Evolutionary conservation across 1,140 invertebrate species (phyloP), one percentile per base, ranked within the genome.

Genomic region (Druon quercuslanigerum): DNA sequence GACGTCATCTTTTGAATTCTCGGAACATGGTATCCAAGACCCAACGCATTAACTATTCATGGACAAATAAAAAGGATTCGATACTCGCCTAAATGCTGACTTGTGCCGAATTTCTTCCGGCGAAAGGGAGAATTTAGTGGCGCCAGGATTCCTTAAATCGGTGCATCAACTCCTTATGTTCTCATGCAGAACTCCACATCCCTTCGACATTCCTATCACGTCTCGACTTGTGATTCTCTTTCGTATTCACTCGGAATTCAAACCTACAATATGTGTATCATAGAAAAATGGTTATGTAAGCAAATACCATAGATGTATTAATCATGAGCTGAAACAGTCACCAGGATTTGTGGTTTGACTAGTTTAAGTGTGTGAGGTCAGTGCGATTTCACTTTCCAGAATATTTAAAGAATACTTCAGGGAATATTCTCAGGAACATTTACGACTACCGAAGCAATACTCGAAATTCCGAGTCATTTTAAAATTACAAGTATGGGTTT

Each of bases 281-380:
- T 12, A 51, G 71, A 78, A 74, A 79, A 82, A 75, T 76, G 77
- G 76, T 72, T 76, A 78, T 72, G 54, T 50, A 51, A 70, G 71
- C 71, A 66, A 79, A 60, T 75, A 73, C 73, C n/a, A 77, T 56
- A 73, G 52, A 78, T 51, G 33, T 57, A 73, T 14, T 74, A 66
- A 54, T 11, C 74, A 71, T 40, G 51, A 76, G 57, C 52, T 72
- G 4, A 81, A 77, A 79, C 72, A 74, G 72, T 16, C 17, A 76
- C 71, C 73, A 74, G 76, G 17, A 60, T 78, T 52, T 51, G 74
- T 74, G 75, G 75, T 74, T 71, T 46, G 74, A 72, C 52, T 50
- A 54, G 50, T 79, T 75, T 76, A 80, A 82, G 80, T 82, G 78
- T 54, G 76, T 73, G 77, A 82, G 79, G 77, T 80, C 79, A 83